Evolutionary conservation across 2,797 vertebrate genomes (phyloP).

Genomic region (Phrynocephalus vlangalii): DNA sequence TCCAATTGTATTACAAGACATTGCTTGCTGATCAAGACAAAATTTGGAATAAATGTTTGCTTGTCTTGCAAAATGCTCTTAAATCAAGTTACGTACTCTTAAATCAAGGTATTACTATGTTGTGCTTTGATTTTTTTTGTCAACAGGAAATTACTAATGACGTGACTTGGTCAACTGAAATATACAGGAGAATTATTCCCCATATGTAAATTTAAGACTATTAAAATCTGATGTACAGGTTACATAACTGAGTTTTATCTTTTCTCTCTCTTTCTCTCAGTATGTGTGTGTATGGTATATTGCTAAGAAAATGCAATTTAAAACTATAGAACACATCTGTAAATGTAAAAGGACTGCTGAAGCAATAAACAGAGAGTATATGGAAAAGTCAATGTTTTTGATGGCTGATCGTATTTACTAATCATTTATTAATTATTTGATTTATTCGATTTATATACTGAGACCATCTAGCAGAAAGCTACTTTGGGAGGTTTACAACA

Average conservation of each 20-base stretch:
- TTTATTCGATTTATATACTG: too few species aligned
- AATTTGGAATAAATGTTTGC: too few species aligned
- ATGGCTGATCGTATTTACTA: too few species aligned
- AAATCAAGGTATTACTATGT: neutral
- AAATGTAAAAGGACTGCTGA: neutral
- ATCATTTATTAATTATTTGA: too few species aligned
- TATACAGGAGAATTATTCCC: neutral
- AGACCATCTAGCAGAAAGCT: too few species aligned
- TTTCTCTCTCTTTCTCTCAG: too few species aligned
- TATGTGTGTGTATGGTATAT: neutral
- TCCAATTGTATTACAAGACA: too few species aligned
- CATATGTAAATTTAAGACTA: neutral
- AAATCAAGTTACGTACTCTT: too few species aligned
- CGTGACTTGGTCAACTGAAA: neutral
- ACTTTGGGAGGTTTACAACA: too few species aligned
- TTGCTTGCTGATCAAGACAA: too few species aligned
- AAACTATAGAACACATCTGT: neutral
- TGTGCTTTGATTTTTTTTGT: neutral
- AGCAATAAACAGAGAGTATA: neutral
- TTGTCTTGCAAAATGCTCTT: too few species aligned
- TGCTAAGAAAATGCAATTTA: neutral
- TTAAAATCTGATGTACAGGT: neutral
- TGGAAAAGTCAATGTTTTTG: neutral
- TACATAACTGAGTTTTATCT: neutral
- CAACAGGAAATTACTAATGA: constrained; percentile 17